Evolutionary conservation across 2,113 vertebrate species (phyloP).

Genomic region (Aramus guarauna): DNA sequence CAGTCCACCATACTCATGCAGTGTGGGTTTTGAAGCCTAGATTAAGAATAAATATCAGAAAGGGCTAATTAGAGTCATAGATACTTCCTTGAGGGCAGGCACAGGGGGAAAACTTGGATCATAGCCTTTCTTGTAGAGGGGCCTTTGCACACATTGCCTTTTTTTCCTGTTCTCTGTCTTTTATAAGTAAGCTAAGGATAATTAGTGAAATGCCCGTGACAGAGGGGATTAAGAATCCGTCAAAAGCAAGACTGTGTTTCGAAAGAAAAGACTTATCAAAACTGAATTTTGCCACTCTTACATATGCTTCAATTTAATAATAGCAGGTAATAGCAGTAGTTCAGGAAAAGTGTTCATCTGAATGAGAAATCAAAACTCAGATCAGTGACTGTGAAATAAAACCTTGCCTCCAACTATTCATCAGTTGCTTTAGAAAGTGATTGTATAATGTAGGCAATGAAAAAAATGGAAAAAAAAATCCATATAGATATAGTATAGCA

Average conservation of each 20-base stretch:
- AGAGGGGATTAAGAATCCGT: not conserved
- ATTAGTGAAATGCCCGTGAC: not conserved
- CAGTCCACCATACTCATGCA: not conserved
- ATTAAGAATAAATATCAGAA: not conserved
- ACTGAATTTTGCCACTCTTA: not conserved
- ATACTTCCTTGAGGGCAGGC: not conserved
- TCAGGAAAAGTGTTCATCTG: not conserved
- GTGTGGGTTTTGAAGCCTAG: not conserved
- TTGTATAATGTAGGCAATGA: not conserved
- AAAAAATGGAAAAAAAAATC: not conserved
- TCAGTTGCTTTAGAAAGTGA: not conserved
- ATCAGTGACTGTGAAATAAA: not conserved
- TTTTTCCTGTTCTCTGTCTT: not conserved
- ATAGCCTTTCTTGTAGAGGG: not conserved
- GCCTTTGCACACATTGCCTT: not conserved
- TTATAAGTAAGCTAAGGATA: not conserved
- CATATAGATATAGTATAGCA: not conserved
- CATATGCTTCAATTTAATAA: not conserved
- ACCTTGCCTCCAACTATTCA: not conserved
- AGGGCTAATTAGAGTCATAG: not conserved
- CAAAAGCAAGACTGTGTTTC: not conserved
- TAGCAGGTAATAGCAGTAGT: not conserved
- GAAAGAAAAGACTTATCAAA: not conserved
- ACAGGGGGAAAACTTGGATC: not conserved
- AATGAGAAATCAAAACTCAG: not conserved